A percentile compares a stretch with the other conserved stretches of the same genome.
Conservation (phyloP, 1,140 invertebrate species). For the Aphelinus atriplicis region DNA sequence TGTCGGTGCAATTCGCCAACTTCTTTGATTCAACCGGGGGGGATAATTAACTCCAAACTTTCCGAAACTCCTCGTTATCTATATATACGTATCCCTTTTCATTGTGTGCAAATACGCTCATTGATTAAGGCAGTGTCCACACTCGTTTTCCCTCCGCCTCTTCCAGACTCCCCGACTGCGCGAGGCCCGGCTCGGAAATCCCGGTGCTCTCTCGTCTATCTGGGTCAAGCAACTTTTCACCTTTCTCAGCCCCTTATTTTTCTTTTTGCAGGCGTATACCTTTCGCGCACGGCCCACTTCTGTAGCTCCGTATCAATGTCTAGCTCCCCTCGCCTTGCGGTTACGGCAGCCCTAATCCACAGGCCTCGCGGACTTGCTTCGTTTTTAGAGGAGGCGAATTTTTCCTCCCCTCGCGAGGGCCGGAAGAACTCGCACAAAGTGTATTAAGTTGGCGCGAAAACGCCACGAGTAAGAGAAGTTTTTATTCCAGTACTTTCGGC, state of each 20-base stretch:
- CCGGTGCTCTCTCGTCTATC: neutral
- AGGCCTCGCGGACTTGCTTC: neutral
- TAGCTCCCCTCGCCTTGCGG: neutral
- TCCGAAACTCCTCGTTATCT: too few relatives aligned
- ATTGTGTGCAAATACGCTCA: too few relatives aligned
- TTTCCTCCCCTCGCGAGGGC: too few relatives aligned
- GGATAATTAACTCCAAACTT: too few relatives aligned
- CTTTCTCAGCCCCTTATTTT: neutral
- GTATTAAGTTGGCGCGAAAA: too few relatives aligned
- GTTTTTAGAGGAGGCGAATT: neutral
- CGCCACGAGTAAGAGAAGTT: too few relatives aligned
- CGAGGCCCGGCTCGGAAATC: neutral
- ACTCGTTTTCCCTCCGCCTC: neutral
- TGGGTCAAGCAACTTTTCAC: conserved; percentile 25
- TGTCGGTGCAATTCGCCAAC: too few relatives aligned
- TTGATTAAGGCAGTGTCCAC: too few relatives aligned
- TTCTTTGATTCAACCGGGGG: too few relatives aligned
- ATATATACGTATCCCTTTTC: too few relatives aligned
- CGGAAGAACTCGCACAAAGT: too few relatives aligned
- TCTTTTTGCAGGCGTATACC: neutral
- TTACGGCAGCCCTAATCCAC: conserved; percentile 1
- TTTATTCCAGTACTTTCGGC: too few relatives aligned
- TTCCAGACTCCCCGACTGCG: neutral
- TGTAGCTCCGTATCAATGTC: neutral
- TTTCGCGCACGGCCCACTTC: neutral